Evolutionary conservation across 2,113 vertebrate species (phyloP).

Genomic region (Scalopus aquaticus): DNA sequence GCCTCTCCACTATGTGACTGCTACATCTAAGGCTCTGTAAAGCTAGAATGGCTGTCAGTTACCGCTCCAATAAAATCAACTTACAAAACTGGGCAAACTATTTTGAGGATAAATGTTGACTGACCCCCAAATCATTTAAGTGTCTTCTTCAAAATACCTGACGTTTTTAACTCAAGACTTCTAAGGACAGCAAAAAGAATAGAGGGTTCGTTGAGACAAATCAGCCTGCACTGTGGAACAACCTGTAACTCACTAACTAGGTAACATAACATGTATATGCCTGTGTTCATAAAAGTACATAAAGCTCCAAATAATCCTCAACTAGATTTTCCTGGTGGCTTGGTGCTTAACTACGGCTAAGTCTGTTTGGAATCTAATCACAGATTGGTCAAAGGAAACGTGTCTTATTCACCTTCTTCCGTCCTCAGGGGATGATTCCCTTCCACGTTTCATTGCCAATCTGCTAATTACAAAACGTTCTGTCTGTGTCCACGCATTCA

Average conservation of each 20-base stretch:
- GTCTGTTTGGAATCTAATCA: conserved; percentile 2
- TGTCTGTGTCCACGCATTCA: not conserved
- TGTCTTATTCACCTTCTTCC: not conserved
- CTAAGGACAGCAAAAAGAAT: conserved; percentile 7
- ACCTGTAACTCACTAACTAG: not conserved
- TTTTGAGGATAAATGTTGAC: not conserved
- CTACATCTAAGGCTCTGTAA: not conserved
- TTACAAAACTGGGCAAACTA: not conserved
- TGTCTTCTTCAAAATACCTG: conserved; percentile 13
- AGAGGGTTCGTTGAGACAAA: not conserved
- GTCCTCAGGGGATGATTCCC: not conserved
- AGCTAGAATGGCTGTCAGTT: not conserved
- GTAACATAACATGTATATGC: not conserved
- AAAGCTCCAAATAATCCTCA: not conserved
- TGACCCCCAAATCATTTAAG: not conserved
- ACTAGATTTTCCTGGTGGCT: not conserved
- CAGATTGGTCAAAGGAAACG: not conserved
- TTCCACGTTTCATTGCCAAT: not conserved
- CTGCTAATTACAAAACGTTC: not conserved
- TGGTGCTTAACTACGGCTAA: not conserved
- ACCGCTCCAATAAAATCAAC: not conserved
- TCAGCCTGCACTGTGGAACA: not conserved
- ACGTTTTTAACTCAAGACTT: not conserved
- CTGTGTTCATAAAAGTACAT: not conserved
- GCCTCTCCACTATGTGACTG: not conserved